Conservation (phyloP, 2,797 vertebrate species). For the Aythya fuligula region DNA sequence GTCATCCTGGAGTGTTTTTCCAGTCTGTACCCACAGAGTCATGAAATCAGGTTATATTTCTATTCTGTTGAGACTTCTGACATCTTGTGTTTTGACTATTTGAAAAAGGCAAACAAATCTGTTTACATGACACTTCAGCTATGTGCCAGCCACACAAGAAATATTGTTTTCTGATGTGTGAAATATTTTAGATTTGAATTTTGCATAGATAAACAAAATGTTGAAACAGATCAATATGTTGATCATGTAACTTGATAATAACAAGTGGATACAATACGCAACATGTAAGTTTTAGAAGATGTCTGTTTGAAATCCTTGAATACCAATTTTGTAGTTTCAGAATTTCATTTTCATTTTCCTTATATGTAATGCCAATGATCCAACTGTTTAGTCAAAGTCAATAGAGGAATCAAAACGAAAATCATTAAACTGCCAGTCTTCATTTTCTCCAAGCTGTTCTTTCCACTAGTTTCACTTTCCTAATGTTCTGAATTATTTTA, state of each 20-base stretch:
- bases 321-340: not conserved
- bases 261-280: not conserved
- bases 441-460: not conserved
- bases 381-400: conserved; percentile 16
- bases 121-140: not conserved
- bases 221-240: not conserved
- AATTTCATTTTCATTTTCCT: conserved; percentile 26
- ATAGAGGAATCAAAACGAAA: conserved; percentile 32
- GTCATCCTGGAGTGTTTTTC: not conserved
- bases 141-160: not conserved
- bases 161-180: not conserved
- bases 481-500: conserved; percentile 28
- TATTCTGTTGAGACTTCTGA: not conserved
- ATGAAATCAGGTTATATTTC: not conserved
- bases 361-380: not conserved
- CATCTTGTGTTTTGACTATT: not conserved
- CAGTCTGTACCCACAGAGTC: not conserved
- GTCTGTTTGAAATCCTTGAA: not conserved
- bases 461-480: conserved; percentile 22
- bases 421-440: conserved; percentile 11
- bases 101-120: not conserved
- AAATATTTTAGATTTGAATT: not conserved
- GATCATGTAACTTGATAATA: not conserved
- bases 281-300: not conserved
- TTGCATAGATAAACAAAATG: not conserved